Evolutionary conservation across 2,888 invertebrate species (phyloP).

Genomic region (Daptonema setosum): DNA sequence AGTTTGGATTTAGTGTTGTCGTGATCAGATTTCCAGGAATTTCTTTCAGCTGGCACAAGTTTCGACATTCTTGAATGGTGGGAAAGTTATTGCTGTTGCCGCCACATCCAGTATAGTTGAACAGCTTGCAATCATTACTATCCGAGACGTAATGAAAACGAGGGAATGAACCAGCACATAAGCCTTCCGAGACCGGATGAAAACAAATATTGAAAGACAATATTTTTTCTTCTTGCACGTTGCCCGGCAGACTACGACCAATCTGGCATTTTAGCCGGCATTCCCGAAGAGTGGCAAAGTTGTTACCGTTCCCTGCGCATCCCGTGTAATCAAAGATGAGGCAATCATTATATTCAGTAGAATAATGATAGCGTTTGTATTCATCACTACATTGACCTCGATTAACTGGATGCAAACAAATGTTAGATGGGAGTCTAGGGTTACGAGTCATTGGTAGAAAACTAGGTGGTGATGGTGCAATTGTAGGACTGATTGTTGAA

Average conservation of each 20-base stretch:
- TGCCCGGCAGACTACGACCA: too few species aligned
- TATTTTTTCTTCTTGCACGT: too few species aligned
- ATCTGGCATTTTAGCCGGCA: background rate
- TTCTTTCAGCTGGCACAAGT: too few species aligned
- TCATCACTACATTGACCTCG: background rate
- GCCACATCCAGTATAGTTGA: slow-evolving; percentile 16
- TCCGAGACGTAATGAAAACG: slow-evolving; percentile 27
- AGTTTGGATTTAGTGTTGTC: too few species aligned
- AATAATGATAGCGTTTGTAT: background rate
- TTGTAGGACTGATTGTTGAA: background rate
- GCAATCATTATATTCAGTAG: background rate
- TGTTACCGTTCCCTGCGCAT: slow-evolving; percentile 1
- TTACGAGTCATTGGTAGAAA: background rate
- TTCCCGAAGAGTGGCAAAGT: background rate
- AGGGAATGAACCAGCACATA: slow-evolving; percentile 17
- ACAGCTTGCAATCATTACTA: slow-evolving; percentile 24
- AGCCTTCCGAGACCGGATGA: slow-evolving; percentile 24
- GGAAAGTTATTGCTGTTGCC: background rate
- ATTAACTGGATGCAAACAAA: background rate
- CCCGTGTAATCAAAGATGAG: background rate
- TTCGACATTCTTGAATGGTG: background rate
- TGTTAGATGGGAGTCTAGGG: background rate
- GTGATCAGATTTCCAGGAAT: too few species aligned
- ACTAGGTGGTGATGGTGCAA: background rate
- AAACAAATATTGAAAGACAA: slow-evolving; percentile 19